Base-by-base conservation (phyloP, 2,113 vertebrate species). In the Ammodytes dubius region DNA sequence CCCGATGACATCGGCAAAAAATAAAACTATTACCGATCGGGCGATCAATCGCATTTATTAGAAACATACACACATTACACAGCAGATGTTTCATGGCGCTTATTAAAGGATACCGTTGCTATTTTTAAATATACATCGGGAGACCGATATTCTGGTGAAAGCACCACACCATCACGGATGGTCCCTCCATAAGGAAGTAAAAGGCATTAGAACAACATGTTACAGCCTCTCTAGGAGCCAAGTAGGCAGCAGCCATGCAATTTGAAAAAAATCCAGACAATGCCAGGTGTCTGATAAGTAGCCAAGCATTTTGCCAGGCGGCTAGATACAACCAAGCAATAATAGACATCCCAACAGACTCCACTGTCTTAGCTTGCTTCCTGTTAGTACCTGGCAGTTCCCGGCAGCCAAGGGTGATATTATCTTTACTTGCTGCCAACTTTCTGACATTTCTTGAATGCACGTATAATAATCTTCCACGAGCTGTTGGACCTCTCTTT, bases 221-320 rank as follows among this genome's bases (percentile, higher is more conserved):
- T 40, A 17, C 80, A 59, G 27, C 37, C 40, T 77, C 57, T 5
- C 61, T 17, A 9, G 53, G 53, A 67, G 76, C 0, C 67, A 65
- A 46, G 53, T 7, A 39, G 7, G 77, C n/a, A 77, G 47, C 64
- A 60, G 83, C 46, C 79, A 82, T 65, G 45, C 64, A 53, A 74
- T 68, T 58, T 58, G 73, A 79, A 67, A 61, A 40, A 56, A 40
- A 63, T 45, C 56, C 61, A 77, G 74, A 66, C 67, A 13, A n/a
- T 52, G 73, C 77, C 83, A 83, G 68, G 74, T 78, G 74, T 75
- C 79, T 54, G 81, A 79, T 74, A 76, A 74, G 79, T 77, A 74
- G 70, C 75, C 74, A 56, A 78, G 73, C 72, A 77, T 56, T 61
- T 46, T 74, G 79, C 85, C 85, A 87, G 76, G 60, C 65, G 74